Evolutionary conservation across 92 coral and sea anemone genomes (phyloP), one percentile per base, ranked within the genome.

Genomic region (Siderastrea radians): DNA sequence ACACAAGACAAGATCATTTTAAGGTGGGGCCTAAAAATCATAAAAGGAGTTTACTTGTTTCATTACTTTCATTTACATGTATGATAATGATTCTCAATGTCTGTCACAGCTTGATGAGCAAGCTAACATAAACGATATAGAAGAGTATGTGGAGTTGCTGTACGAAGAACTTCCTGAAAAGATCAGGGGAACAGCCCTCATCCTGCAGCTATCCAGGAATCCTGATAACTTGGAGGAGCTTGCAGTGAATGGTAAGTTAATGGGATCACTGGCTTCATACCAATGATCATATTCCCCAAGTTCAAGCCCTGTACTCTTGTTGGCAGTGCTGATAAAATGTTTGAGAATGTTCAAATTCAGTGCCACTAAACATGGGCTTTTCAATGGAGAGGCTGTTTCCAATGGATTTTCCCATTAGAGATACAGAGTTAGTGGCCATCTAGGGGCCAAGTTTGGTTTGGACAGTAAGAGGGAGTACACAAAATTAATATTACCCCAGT

Each of bases 161-260:
- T 97, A 97, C 87, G 99, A 97, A 78, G 98, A 97, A 72, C 94
- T 97, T 54, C 98, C 99, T 68, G 98, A 97, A 63, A 97, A 97
- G 82, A 90, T 97, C 47, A 64, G 99, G 79, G 99, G 98, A 65
- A 97, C 99, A 55, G 98, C 98, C 26, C 87, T 95, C 55, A 97
- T 97, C 54, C 74, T 97, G 73, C 99, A 97, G 80, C 92, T 97
- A 75, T 87, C 99, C 15, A 72, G 99, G 65, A 97, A 97, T 79
- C 99, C 99, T 55, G 99, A 97, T 73, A 97, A 97, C 89, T 83
- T 97, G 81, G 99, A 97, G 75, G 99, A 97, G 82, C 86, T 97
- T 75, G 97, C 96, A 77, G 91, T 89, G 75, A 95, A 97, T 97
- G 99, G 99, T 97, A 84, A 71, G 55, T 79, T 11, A 1, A 49